Percentiles rank a stretch among this genome's conserved stretches.
Evolutionary conservation across 1,140 invertebrate genomes (phyloP).

Genomic region (Bombus terrestris): DNA sequence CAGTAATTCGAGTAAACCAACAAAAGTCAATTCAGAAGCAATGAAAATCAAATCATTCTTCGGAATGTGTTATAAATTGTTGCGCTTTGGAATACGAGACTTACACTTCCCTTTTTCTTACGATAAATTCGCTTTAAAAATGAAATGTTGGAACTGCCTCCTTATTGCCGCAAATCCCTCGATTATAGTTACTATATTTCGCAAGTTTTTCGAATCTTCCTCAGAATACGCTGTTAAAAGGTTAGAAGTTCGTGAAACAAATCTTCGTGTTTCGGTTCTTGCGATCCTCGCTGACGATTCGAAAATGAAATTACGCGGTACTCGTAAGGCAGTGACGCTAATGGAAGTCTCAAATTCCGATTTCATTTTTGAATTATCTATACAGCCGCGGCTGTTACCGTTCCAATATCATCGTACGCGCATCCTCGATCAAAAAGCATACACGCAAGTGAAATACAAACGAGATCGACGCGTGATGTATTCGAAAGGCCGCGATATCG

Average conservation of each 20-base stretch:
- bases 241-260: neutral
- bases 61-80: neutral
- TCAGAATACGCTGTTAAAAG: neutral
- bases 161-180: neutral
- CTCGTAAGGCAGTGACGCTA: neutral
- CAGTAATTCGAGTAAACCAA: neutral
- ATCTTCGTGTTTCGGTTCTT: neutral
- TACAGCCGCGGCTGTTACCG: too few relatives aligned
- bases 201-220: neutral
- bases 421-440: constrained; percentile 25
- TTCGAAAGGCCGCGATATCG: neutral
- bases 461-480: neutral
- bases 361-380: constrained; percentile 12
- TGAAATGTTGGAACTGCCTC: neutral
- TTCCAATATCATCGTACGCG: neutral
- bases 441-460: neutral
- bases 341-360: neutral
- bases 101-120: fast-evolving
- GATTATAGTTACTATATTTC: neutral
- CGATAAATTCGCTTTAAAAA: neutral
- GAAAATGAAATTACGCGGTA: neutral
- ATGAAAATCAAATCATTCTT: neutral
- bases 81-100: neutral
- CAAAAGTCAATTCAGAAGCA: neutral
- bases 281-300: neutral